Conservation (phyloP, 2,888 invertebrate species). For the Dasypolia templi region DNA sequence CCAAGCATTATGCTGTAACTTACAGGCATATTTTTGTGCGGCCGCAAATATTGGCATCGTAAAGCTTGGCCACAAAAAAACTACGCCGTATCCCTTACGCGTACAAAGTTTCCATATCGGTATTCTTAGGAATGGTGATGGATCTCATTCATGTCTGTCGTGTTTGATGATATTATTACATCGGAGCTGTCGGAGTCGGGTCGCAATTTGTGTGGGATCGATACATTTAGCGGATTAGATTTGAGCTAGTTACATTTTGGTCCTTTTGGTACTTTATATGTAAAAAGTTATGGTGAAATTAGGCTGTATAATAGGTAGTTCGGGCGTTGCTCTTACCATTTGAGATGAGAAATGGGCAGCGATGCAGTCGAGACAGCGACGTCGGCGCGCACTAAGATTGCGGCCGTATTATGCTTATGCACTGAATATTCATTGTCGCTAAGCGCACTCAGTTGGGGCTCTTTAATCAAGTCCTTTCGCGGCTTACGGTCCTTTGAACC, state of each 20-base stretch:
- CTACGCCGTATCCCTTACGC: slow-evolving; percentile 75
- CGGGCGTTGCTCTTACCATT: slow-evolving; percentile 81
- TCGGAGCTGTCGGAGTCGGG: slow-evolving; percentile 46
- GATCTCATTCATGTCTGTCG: slow-evolving; percentile 61
- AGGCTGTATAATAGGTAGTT: slow-evolving; percentile 68
- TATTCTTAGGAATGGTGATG: slow-evolving; percentile 68
- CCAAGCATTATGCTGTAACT: slow-evolving; percentile 71
- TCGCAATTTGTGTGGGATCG: slow-evolving; percentile 52
- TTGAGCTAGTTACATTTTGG: slow-evolving; percentile 31
- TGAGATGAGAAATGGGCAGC: slow-evolving; percentile 88
- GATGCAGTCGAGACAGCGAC: slow-evolving; percentile 81
- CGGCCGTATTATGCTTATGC: slow-evolving; percentile 84
- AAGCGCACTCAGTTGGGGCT: slow-evolving; percentile 76
- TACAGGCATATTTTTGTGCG: slow-evolving; percentile 67
- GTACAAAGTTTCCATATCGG: slow-evolving; percentile 70
- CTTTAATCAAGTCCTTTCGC: slow-evolving; percentile 85
- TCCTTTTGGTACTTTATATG: slow-evolving; percentile 26
- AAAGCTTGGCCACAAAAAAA: slow-evolving; percentile 75
- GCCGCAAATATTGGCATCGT: slow-evolving; percentile 72
- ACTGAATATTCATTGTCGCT: slow-evolving; percentile 86
- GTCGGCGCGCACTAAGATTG: slow-evolving; percentile 81
- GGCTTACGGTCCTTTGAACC: slow-evolving; percentile 47
- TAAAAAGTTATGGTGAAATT: slow-evolving; percentile 40
- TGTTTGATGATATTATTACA: slow-evolving; percentile 66
- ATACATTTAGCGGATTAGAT: slow-evolving; percentile 59